Conservation (phyloP, 2,888 invertebrate species). For the Microdon myrmicae region DNA sequence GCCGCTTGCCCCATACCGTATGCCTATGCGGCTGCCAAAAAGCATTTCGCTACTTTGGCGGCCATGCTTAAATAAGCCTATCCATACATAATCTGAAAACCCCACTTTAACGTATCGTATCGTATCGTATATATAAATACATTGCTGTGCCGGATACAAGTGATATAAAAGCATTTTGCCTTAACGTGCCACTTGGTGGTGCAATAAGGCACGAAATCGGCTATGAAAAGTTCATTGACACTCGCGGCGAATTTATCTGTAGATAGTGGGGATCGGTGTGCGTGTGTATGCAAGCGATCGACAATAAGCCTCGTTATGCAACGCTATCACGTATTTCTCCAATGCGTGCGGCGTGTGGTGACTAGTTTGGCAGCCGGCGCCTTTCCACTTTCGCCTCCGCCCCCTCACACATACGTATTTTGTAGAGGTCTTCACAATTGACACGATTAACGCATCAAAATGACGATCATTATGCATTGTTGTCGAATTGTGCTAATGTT, state of each 20-base stretch:
- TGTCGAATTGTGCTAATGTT: slow-evolving; percentile 11
- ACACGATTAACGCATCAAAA: slow-evolving; percentile 23
- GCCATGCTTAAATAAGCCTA: slow-evolving; percentile 21
- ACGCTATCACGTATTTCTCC: slow-evolving; percentile 11
- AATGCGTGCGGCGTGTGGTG: slow-evolving; percentile 20
- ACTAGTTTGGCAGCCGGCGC: slow-evolving; percentile 42
- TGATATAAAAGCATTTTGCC: slow-evolving; percentile 24
- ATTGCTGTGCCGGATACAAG: background rate
- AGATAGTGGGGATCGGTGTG: slow-evolving; percentile 7
- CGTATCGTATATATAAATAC: background rate
- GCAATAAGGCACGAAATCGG: slow-evolving; percentile 45
- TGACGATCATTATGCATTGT: slow-evolving; percentile 18
- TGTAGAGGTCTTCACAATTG: slow-evolving; percentile 18
- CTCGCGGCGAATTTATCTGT: slow-evolving; percentile 47
- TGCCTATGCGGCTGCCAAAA: slow-evolving; percentile 21
- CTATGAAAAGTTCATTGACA: slow-evolving; percentile 40
- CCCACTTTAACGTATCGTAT: slow-evolving; percentile 5
- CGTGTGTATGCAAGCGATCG: slow-evolving; percentile 11
- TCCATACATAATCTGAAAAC: slow-evolving; percentile 15
- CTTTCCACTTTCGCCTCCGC: slow-evolving; percentile 5
- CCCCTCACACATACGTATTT: background rate
- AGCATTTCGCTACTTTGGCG: slow-evolving; percentile 40
- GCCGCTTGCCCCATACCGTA: slow-evolving; percentile 4
- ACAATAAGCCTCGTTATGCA: slow-evolving; percentile 22
- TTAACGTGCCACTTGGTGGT: slow-evolving; percentile 18